A percentile compares a stretch with the other conserved stretches of the same genome.
Evolutionary conservation across 1,140 invertebrate genomes (phyloP).

Genomic region (Globodera rostochiensis): DNA sequence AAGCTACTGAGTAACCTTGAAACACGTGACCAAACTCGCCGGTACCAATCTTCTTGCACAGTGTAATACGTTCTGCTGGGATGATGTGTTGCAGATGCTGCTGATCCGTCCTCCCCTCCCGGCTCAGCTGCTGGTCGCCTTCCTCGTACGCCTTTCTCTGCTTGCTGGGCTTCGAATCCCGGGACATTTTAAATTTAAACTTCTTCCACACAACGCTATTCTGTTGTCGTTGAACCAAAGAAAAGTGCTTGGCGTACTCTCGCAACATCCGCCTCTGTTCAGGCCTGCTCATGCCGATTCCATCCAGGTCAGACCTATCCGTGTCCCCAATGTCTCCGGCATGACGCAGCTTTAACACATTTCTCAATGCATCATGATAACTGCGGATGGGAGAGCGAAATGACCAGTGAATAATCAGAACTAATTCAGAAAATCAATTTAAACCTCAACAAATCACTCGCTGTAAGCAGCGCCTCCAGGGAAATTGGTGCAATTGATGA

Average conservation of each 20-base stretch:
- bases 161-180: background rate
- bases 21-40: constrained; percentile 97
- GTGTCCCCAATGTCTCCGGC: constrained; percentile 96
- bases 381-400: constrained; percentile 28
- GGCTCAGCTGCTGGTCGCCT: background rate
- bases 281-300: constrained; percentile 90
- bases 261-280: constrained; percentile 90
- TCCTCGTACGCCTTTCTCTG: background rate
- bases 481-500: background rate
- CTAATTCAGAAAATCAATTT: too few relatives aligned
- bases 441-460: background rate
- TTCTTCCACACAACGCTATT: constrained; percentile 69
- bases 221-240: constrained; percentile 68
- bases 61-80: constrained; percentile 84
- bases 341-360: constrained; percentile 70
- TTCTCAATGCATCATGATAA: constrained; percentile 54
- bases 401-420: too few relatives aligned
- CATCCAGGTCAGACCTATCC: constrained; percentile 83
- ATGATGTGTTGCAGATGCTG: constrained; percentile 83
- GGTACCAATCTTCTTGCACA: constrained; percentile 89
- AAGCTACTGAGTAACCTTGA: constrained; percentile 73
- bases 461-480: background rate
- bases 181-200: constrained; percentile 61
- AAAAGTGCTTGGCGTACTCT: constrained; percentile 84
- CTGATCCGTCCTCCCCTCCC: constrained; percentile 15